These are phyloP conservation scores for Hesperophylax magnus DNA, from an alignment of 1,140 invertebrate species.

Conservation along the genomic window DNA sequence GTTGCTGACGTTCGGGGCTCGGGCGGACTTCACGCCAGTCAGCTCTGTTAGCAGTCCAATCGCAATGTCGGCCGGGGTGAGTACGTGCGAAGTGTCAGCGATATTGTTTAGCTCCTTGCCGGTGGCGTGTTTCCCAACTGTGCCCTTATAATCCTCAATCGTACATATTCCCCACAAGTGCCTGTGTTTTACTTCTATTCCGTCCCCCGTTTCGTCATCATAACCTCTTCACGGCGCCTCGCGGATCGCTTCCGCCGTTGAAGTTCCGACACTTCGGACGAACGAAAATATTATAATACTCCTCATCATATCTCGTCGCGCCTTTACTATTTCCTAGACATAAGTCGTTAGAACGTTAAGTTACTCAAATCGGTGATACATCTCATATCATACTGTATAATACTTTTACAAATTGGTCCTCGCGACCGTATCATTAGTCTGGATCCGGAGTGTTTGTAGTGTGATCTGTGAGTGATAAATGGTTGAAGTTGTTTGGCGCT, in stretches of 20 bases:
- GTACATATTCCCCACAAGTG: conserved; percentile 39
- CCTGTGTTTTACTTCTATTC: conserved; percentile 33
- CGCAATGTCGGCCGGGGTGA: conserved; percentile 43
- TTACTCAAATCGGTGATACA: not conserved
- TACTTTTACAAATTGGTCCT: too few species aligned
- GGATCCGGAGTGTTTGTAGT: too few species aligned
- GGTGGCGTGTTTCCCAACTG: conserved; percentile 30
- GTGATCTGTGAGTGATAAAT: not conserved
- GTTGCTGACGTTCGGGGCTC: conserved; percentile 34
- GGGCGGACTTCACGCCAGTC: conserved; percentile 41
- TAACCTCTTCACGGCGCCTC: conserved; percentile 24
- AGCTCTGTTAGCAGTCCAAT: conserved; percentile 21
- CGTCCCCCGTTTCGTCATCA: conserved; percentile 42
- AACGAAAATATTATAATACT: conserved; percentile 3
- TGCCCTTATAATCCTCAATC: conserved; percentile 36
- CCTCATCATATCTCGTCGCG: not conserved
- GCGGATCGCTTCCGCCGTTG: conserved; percentile 6
- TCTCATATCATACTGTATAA: not conserved
- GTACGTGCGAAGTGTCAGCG: conserved; percentile 42
- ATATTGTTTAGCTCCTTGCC: conserved; percentile 43
- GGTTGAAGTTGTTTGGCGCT: not conserved
- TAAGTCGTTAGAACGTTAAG: conserved; percentile 6
- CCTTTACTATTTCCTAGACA: not conserved
- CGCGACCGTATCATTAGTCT: too few species aligned
- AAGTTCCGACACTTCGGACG: conserved; percentile 2